Evolutionary conservation across 1,140 invertebrate species (phyloP), one percentile per base, ranked within the genome.

Genomic region (Himalopsyche phryganea): DNA sequence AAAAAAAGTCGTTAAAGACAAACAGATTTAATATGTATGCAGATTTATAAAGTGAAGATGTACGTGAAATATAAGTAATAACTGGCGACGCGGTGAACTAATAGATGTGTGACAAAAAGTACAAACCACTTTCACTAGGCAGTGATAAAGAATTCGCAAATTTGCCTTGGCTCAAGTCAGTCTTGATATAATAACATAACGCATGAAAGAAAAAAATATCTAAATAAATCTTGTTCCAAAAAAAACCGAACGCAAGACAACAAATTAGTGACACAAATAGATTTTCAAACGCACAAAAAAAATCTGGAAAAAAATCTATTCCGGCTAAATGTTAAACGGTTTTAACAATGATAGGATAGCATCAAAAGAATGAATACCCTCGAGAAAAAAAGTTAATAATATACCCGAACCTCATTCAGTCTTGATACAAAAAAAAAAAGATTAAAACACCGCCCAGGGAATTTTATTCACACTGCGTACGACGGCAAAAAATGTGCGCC

Each of bases 331-430:
- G 53, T 56, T 61, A 61, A 57, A 57, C 47, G 54, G 38, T 57
- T 50, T 40, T 17, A 45, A 28, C 23, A 28, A 28, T 36, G 47
- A 57, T 57, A 57, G 54, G 54, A 45, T 48, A 11, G 46, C 23
- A 28, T 56, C 50, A 50, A 28, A 41, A 50, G 38, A 57, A 57
- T 57, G 54, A 57, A 55, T 55, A 15, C 46, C 46, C 49, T 5
- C 6, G 11, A 52, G 54, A 54, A 60, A 55, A 57, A 61, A 60
- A 53, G 52, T 56, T 61, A 61, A 61, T 61, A 61, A 56, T 50
- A 50, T 20, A 54, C 50, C 52, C 40, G 41, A 56, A 40, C 52
- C 51, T 35, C 47, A 46, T 55, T 61, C 47, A 48, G 58, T 23
- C 33, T 40, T n/a, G 52, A 33, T 28, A 28, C 13, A 32, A 23